Conservation (phyloP, 2,797 vertebrate genomes). For the Sandelia bainsii region DNA sequence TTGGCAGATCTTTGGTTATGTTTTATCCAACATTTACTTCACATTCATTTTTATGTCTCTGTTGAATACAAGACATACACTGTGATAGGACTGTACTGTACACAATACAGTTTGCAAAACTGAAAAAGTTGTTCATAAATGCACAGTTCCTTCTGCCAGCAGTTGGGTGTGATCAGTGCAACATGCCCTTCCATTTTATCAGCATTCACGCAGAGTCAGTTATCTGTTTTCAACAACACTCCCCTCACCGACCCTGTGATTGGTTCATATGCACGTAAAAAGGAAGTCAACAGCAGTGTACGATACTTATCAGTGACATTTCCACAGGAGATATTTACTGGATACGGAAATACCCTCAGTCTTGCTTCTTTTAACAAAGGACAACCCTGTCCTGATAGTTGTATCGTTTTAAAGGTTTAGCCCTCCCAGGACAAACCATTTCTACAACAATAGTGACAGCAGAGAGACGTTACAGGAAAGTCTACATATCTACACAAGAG, state of each 20-base stretch:
- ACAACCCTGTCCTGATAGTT: background rate
- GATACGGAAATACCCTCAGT: background rate
- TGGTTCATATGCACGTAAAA: background rate
- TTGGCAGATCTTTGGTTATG: background rate
- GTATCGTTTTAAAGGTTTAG: background rate
- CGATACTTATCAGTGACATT: constrained; percentile 15
- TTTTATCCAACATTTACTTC: background rate
- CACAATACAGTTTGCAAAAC: no score
- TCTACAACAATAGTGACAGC: background rate
- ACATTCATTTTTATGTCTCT: no score
- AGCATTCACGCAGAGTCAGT: background rate
- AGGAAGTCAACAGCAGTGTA: constrained; percentile 24
- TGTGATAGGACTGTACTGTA: no score
- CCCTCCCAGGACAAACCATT: background rate
- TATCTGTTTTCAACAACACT: constrained; percentile 18
- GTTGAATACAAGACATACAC: no score
- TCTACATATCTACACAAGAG: background rate
- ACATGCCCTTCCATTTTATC: background rate
- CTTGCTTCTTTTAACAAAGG: background rate
- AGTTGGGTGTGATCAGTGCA: background rate
- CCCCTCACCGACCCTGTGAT: background rate
- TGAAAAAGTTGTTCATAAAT: no score
- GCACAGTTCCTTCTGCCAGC: background rate
- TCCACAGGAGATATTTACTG: background rate
- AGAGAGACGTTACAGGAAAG: background rate